phyloP scores from a whole-genome alignment of 2,888 invertebrate genomes.

The Drosophila imparisetae region DNA sequence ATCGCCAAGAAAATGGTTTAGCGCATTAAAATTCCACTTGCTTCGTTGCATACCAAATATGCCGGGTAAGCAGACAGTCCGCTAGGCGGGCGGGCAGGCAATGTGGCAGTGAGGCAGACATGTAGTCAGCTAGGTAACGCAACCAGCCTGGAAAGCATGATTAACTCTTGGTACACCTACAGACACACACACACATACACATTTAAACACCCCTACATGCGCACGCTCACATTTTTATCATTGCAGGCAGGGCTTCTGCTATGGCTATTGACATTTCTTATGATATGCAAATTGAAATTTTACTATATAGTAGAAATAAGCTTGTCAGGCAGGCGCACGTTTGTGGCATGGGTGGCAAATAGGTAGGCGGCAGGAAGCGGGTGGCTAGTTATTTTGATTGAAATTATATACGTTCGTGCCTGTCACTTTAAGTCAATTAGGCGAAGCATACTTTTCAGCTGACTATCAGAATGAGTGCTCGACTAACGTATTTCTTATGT shows the following conservation, averaged over 20 bases:
- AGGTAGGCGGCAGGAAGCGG: conserved; percentile 15
- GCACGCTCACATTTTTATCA: conserved; percentile 27
- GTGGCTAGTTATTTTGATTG: conserved; percentile 71
- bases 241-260: conserved; percentile 50
- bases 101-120: not conserved
- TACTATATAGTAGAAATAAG: conserved; percentile 50
- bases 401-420: conserved; percentile 54
- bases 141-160: conserved; percentile 38
- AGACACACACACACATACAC: conserved; percentile 11
- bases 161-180: conserved; percentile 62
- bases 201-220: not conserved
- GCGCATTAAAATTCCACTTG: conserved; percentile 80
- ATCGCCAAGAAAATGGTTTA: conserved; percentile 76
- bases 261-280: conserved; percentile 71
- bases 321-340: conserved; percentile 8
- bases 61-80: conserved; percentile 53
- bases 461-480: conserved; percentile 9
- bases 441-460: conserved; percentile 26
- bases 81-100: not conserved
- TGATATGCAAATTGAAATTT: conserved; percentile 79
- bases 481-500: not conserved
- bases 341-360: conserved; percentile 1
- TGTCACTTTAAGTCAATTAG: conserved; percentile 45
- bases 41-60: conserved; percentile 78
- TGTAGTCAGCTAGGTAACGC: conserved; percentile 4